A percentile compares a stretch with the other conserved stretches of the same genome.
phyloP scores from a whole-genome alignment of 2,113 vertebrate species.

The Baryphthengus martii region DNA sequence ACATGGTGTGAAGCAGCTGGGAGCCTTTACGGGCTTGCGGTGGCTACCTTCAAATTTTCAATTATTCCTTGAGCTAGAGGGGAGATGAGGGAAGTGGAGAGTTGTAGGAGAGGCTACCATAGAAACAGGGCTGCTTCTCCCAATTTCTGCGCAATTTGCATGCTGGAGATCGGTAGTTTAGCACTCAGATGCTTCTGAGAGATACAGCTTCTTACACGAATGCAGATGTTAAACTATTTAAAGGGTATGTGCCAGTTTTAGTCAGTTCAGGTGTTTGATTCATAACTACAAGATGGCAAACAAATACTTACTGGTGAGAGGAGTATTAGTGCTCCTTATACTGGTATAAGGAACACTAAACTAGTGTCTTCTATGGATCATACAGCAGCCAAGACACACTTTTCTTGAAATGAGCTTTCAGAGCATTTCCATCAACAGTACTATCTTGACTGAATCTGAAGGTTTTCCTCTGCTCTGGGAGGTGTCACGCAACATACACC shows the following conservation, averaged over 20 bases:
- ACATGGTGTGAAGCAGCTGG: background rate
- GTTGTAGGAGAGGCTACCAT: background rate
- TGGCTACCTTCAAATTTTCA: background rate
- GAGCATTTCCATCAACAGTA: background rate
- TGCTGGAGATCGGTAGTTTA: background rate
- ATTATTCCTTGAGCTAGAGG: background rate
- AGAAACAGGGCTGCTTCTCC: background rate
- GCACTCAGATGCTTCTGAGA: background rate
- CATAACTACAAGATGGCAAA: background rate
- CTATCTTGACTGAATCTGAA: background rate
- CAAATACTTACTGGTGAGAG: background rate
- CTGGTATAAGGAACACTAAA: background rate
- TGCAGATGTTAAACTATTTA: conserved; percentile 1
- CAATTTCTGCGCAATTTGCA: background rate
- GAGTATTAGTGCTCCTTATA: no score
- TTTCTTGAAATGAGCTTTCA: background rate
- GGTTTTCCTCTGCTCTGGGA: background rate
- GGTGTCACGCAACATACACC: no score
- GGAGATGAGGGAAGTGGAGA: background rate
- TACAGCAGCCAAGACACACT: background rate
- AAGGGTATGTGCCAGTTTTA: background rate
- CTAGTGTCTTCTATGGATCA: no score
- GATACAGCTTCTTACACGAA: background rate
- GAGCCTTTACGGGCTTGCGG: background rate
- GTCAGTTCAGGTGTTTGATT: background rate